Percentiles rank a stretch among this genome's conserved stretches.
These are phyloP conservation scores for Archivesica marissinica DNA, from an alignment of 1,140 invertebrate genomes.

Conservation along the genomic window DNA sequence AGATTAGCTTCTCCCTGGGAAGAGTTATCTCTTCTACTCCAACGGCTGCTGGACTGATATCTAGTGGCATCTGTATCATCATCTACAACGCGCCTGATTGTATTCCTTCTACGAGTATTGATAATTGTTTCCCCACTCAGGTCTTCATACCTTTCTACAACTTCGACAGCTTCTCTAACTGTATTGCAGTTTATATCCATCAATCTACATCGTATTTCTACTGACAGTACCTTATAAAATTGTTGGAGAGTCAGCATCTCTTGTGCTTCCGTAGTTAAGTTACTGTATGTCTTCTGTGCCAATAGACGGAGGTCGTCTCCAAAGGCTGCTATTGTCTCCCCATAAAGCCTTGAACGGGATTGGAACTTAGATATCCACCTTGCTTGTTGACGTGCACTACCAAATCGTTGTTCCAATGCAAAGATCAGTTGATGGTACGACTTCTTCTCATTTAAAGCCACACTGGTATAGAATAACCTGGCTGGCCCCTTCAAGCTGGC, in stretches of 20 bases:
- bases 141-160: conserved; percentile 49
- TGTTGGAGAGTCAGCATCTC: conserved; percentile 25
- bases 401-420: conserved; percentile 34
- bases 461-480: conserved; percentile 26
- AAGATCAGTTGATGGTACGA: background rate
- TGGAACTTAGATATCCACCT: conserved; percentile 44
- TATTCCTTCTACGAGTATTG: background rate
- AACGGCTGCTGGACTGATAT: no score
- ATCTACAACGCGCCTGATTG: background rate
- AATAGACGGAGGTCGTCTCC: conserved; percentile 48
- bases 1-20: background rate
- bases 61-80: no score
- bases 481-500: conserved; percentile 3
- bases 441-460: background rate
- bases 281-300: conserved; percentile 32
- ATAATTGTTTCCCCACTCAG: conserved; percentile 16
- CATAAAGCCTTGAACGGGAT: background rate
- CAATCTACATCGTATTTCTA: conserved; percentile 30
- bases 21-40: background rate
- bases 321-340: conserved; percentile 24
- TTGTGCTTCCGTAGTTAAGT: conserved; percentile 12
- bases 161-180: conserved; percentile 25
- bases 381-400: conserved; percentile 28
- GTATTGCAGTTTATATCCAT: conserved; percentile 34
- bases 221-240: conserved; percentile 13